Evolutionary conservation across 53 echinoderm and acorn worm species (phyloP), one percentile per base, ranked within the genome.

Genomic region (Arbacia lixula): DNA sequence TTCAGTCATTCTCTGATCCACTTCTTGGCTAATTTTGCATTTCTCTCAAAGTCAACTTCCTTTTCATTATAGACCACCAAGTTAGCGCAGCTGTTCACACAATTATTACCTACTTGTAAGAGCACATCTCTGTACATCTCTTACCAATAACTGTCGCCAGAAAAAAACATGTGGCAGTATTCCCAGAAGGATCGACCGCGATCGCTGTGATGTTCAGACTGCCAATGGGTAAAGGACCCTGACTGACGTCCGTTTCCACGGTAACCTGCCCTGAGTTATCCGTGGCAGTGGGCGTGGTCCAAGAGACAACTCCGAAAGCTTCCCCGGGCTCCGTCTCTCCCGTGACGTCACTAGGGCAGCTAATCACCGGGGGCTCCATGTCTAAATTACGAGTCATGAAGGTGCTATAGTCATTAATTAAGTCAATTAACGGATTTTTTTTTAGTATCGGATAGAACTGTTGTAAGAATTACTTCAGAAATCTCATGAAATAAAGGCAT

Each of bases 261-360:
- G 51, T 63, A 12, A 81, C 82, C 43, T 62, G 62, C 28, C 82
- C 82, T 25, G 82, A 81, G 29, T 81, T 46, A 27, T 81, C 82
- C 3, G 64, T 63, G 40, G 82, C 82, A 3, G 65, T 63, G 38
- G 82, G 82, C 28, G 27, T 32, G 9, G 46, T 61, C 82, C 82
- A 81, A 16, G 65, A 63, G 28, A 63, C n/a, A 12, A 32, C 20
- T 11, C 82, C 82, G 20, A 46, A 81, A 46, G 82, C 82, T 20
- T 42, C 29, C 21, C 82, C 82, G 2, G 62, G 20, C 20, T 61
- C 64, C 20, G 62, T 81, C 9, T 28, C 30, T 20, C 38, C 82
- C 1, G 50, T 63, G 64, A 63, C 64, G 46, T 81, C 82, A 50
- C 49, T 50, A 9, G 82, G 82, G 62, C 82, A 81, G 21, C 11